These are phyloP conservation scores for Rugalucina vietnamica DNA, from an alignment of 2,888 invertebrate species.

Conservation along the genomic window DNA sequence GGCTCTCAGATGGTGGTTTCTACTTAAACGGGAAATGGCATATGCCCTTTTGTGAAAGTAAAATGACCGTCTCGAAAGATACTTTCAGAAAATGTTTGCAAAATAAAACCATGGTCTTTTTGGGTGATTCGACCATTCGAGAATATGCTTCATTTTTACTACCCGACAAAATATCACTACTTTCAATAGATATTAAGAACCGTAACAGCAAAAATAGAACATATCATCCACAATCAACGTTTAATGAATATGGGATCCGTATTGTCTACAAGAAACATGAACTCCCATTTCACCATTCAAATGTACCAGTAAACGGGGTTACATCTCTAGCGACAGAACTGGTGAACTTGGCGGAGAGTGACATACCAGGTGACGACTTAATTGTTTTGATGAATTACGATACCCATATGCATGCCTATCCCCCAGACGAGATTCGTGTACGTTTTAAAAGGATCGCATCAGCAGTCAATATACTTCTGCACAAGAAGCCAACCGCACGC, in stretches of 20 bases:
- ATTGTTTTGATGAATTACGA: constrained; percentile 42
- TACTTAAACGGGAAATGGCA: constrained; percentile 15
- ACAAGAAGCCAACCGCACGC: constrained; percentile 37
- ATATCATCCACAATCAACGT: constrained; percentile 35
- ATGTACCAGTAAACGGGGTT: constrained; percentile 37
- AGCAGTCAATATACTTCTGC: constrained; percentile 19
- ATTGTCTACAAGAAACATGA: constrained; percentile 43
- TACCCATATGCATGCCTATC: constrained; percentile 45
- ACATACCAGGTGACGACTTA: constrained; percentile 16
- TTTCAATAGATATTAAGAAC: constrained; percentile 14
- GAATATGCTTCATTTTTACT: constrained; percentile 43
- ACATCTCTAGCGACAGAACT: constrained; percentile 30
- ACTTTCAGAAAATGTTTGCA: constrained; percentile 35
- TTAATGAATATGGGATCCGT: constrained; percentile 21
- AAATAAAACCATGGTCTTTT: constrained; percentile 35
- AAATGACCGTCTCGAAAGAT: background rate
- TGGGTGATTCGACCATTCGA: constrained; percentile 53
- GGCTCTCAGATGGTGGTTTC: constrained; percentile 13
- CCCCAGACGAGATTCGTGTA: constrained; percentile 16
- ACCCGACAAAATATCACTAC: constrained; percentile 12
- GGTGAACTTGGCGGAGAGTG: background rate
- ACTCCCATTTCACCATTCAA: constrained; percentile 49
- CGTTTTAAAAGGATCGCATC: constrained; percentile 5
- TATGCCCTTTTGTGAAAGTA: constrained; percentile 3
- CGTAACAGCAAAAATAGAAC: background rate